A percentile compares a stretch with the other conserved stretches of the same genome.
Conservation (phyloP, 2,888 invertebrate genomes). For the Protonemura montana region DNA sequence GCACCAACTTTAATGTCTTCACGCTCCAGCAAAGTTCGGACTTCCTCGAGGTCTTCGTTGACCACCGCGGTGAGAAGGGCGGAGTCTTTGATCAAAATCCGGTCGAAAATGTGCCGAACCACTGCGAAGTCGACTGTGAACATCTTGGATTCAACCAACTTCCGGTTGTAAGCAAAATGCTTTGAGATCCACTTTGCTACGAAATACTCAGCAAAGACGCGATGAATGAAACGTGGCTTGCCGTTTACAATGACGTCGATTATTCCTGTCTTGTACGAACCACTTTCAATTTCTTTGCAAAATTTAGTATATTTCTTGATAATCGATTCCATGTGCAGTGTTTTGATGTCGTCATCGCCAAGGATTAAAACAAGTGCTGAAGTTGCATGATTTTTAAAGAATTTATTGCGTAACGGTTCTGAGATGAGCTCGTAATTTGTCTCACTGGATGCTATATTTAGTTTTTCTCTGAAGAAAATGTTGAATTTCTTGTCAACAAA, state of each 20-base stretch:
- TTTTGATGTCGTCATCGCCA: background rate
- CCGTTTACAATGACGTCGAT: constrained; percentile 30
- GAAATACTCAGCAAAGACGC: constrained; percentile 47
- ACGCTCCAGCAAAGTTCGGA: background rate
- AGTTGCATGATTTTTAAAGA: background rate
- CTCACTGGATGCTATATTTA: background rate
- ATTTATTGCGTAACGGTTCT: background rate
- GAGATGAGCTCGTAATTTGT: background rate
- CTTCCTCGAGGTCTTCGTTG: constrained; percentile 18
- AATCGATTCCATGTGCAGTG: background rate
- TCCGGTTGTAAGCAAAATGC: constrained; percentile 21
- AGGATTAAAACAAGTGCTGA: background rate
- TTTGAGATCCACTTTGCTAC: constrained; percentile 42
- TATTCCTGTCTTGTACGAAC: constrained; percentile 40
- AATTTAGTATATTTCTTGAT: background rate
- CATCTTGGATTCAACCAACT: constrained; percentile 27
- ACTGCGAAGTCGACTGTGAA: constrained; percentile 34
- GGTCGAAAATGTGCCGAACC: constrained; percentile 42
- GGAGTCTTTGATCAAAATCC: constrained; percentile 30
- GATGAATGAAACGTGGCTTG: constrained; percentile 42
- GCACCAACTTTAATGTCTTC: constrained; percentile 1
- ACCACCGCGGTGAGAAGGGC: constrained; percentile 40
- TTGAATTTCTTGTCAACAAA: background rate
- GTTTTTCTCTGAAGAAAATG: background rate
- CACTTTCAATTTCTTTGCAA: constrained; percentile 13